These are phyloP conservation scores for Bactericera cockerelli DNA, from an alignment of 1,140 invertebrate species.

Conservation along the genomic window DNA sequence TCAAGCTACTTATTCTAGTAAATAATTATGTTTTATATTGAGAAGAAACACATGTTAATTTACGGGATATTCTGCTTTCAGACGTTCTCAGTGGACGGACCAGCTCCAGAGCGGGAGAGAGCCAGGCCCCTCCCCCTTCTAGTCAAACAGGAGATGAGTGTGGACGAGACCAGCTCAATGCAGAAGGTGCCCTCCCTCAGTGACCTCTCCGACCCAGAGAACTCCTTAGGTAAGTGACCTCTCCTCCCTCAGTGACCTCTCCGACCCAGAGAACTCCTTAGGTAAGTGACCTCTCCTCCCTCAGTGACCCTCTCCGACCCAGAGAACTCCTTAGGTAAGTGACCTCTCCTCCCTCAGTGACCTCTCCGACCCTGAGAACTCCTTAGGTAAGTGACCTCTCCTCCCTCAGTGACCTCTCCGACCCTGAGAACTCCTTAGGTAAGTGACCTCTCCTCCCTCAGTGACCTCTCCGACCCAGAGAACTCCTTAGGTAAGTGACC, in stretches of 20 bases:
- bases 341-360: too few species aligned
- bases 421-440: slow-evolving; percentile 66
- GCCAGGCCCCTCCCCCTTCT: background rate
- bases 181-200: slow-evolving; percentile 71
- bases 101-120: background rate
- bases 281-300: too few species aligned
- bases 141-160: background rate
- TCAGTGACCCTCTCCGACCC: too few species aligned
- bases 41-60: too few species aligned
- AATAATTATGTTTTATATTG: too few species aligned
- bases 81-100: slow-evolving; percentile 6
- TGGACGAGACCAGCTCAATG: slow-evolving; percentile 36
- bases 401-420: slow-evolving; percentile 64
- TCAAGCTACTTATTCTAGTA: too few species aligned
- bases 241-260: too few species aligned
- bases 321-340: too few species aligned
- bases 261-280: too few species aligned
- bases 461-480: slow-evolving; percentile 66
- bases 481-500: slow-evolving; percentile 58
- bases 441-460: slow-evolving; percentile 57
- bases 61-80: too few species aligned
- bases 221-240: slow-evolving; percentile 57
- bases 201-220: slow-evolving; percentile 66
- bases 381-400: too few species aligned
- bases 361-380: too few species aligned